Percentiles rank a stretch among this genome's conserved stretches.
phyloP scores from a whole-genome alignment of 1,140 invertebrate species.

The Pissodes strobi region DNA sequence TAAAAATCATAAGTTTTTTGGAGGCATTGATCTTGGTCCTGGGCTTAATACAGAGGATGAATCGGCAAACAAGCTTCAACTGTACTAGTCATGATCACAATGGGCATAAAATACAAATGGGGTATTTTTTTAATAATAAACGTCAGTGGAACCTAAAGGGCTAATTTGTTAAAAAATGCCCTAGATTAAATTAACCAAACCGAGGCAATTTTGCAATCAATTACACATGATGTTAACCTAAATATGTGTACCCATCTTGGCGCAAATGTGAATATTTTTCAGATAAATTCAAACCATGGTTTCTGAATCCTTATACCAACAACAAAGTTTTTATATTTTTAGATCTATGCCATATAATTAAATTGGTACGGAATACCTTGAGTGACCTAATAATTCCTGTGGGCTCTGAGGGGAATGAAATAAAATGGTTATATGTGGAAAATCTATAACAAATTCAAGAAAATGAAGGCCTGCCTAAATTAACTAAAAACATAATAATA shows the following conservation, averaged over 20 bases:
- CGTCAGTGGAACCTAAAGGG: constrained; percentile 37
- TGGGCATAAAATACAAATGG: constrained; percentile 50
- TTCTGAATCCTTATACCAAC: constrained; percentile 35
- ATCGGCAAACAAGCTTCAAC: constrained; percentile 43
- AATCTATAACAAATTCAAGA: constrained; percentile 34
- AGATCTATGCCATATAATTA: constrained; percentile 43
- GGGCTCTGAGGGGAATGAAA: constrained; percentile 18
- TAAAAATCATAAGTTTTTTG: background rate
- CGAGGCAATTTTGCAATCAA: constrained; percentile 37
- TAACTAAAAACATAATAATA: constrained; percentile 25
- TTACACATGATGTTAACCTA: constrained; percentile 53
- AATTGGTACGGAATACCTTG: constrained; percentile 41
- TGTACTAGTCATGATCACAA: constrained; percentile 50
- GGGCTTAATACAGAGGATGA: constrained; percentile 35
- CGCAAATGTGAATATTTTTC: constrained; percentile 34
- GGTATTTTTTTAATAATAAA: constrained; percentile 50
- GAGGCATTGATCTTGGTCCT: constrained; percentile 40
- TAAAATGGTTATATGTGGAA: constrained; percentile 32
- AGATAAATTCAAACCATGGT: constrained; percentile 34
- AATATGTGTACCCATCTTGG: constrained; percentile 39
- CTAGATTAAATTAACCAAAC: too few species aligned
- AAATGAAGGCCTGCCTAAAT: constrained; percentile 36
- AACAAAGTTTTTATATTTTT: constrained; percentile 38
- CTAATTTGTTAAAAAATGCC: constrained; percentile 41
- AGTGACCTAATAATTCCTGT: constrained; percentile 23